phyloP scores from a whole-genome alignment of 2,113 vertebrate genomes.

The Chionomys nivalis region DNA sequence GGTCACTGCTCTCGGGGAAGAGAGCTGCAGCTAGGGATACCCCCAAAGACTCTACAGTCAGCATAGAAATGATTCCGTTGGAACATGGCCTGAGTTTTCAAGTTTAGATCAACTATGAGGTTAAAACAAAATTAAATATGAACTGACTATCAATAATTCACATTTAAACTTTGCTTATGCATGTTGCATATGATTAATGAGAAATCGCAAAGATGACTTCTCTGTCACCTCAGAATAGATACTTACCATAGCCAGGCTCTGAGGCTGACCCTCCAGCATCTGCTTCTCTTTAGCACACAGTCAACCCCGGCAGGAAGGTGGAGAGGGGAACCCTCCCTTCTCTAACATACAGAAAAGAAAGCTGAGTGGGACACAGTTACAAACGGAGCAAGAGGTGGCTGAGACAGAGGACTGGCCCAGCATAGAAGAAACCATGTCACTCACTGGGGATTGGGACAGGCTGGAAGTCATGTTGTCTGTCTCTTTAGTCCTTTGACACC shows the following conservation, averaged over 20 bases:
- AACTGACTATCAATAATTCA: not conserved
- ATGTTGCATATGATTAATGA: not conserved
- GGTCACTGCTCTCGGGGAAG: not conserved
- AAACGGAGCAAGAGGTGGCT: not conserved
- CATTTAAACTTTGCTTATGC: not conserved
- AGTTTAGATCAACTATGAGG: not conserved
- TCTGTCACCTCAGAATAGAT: not conserved
- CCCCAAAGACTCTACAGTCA: not conserved
- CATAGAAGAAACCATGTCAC: accelerated
- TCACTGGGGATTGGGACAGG: accelerated
- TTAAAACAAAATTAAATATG: not conserved
- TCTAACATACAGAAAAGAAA: not conserved
- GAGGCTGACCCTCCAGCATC: not conserved
- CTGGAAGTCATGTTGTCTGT: accelerated
- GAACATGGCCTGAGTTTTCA: not conserved
- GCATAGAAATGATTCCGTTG: accelerated
- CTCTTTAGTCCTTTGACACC: not conserved
- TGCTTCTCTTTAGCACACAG: not conserved
- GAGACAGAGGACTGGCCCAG: not conserved
- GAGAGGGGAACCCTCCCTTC: accelerated
- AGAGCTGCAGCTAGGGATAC: not conserved
- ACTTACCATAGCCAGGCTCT: accelerated
- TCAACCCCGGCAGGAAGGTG: not conserved
- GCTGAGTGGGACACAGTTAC: not conserved
- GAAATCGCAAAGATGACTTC: not conserved